A percentile compares a stretch with the other conserved stretches of the same genome.
These are phyloP conservation scores for Lithophane ornitopus DNA, from an alignment of 2,888 invertebrate genomes.

Conservation along the genomic window DNA sequence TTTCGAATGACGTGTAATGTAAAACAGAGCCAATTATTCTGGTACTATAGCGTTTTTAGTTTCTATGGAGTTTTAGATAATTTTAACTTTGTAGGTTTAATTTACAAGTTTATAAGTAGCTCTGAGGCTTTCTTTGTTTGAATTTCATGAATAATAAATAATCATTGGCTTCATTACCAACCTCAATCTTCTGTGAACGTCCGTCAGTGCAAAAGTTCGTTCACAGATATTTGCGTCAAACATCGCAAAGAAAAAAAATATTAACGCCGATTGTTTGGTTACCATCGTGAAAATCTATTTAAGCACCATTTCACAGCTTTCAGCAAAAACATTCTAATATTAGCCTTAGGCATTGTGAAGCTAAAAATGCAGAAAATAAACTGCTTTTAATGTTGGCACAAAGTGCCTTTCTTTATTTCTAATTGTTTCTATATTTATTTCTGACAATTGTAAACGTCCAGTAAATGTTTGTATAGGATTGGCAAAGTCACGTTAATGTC, in stretches of 20 bases:
- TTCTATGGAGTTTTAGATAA: neutral
- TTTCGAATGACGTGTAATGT: neutral
- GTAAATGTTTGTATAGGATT: slow-evolving; percentile 21
- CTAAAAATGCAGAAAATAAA: no score
- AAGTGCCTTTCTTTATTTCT: slow-evolving; percentile 5
- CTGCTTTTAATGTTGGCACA: neutral
- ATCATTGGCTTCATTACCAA: slow-evolving; percentile 9
- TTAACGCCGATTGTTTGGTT: slow-evolving; percentile 14
- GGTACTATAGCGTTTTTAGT: neutral
- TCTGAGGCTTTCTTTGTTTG: slow-evolving; percentile 6
- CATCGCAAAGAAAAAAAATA: slow-evolving; percentile 16
- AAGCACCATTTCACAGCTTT: slow-evolving; percentile 19
- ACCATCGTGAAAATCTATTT: slow-evolving; percentile 33
- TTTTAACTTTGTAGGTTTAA: no score
- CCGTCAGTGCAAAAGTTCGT: slow-evolving; percentile 31
- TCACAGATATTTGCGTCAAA: slow-evolving; percentile 40
- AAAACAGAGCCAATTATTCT: neutral
- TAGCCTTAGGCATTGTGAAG: neutral
- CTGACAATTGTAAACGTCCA: neutral
- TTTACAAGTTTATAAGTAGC: no score
- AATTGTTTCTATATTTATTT: slow-evolving; percentile 11
- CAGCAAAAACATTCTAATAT: neutral
- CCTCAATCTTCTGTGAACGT: slow-evolving; percentile 13
- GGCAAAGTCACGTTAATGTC: slow-evolving; percentile 52
- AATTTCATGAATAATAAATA: slow-evolving; percentile 1